Base-by-base conservation (phyloP, 35 echinoderm and acorn worm species). In the Lytechinus pictus region DNA sequence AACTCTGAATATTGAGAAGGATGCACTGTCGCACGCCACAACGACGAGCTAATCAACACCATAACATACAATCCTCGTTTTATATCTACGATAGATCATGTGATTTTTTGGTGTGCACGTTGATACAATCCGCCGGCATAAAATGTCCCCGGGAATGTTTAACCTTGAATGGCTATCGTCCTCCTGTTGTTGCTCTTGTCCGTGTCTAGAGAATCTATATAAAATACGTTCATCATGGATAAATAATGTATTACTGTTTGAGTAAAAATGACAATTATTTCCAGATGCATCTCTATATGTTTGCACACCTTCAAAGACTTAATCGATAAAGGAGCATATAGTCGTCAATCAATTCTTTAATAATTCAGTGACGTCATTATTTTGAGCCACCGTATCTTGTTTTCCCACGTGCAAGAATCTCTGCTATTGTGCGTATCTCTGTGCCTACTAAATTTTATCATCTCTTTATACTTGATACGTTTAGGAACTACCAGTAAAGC, bases 391-490 rank as follows among this genome's bases (percentile, higher is more conserved):
- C 6, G 19, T 79, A 79, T 79, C 66, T 79, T 79, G 66, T 79
- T 79, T 19, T 79, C 66, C 66, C 66, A 79, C 66, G 66, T 79
- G 66, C 66, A 79, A 79, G 66, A 79, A 79, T 79, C 66, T 8
- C 66, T 79, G 66, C 21, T 24, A 52, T 27, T 52, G 24, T 90
- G 88, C 52, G 28, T 90, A 13, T 90, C 28, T 54, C 88, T 52
- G 52, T 54, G 28, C 52, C 88, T 54, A 90, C n/a, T 12, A 14
- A 44, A 90, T 24, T 52, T 89, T 89, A 52, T 90, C 16, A 52
- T 90, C 52, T 90, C 88, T 90, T 90, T 90, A 54, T 54, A 52
- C 16, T 90, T 90, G 88, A 54, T 90, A 54, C 88, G 66, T 24
- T 79, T 54, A 90, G 88, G 88, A 90, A 54, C 52, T 90, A 54